Evolutionary conservation across 1,140 invertebrate species (phyloP), one percentile per base, ranked within the genome.

Genomic region (Caenorhabditis remanei): DNA sequence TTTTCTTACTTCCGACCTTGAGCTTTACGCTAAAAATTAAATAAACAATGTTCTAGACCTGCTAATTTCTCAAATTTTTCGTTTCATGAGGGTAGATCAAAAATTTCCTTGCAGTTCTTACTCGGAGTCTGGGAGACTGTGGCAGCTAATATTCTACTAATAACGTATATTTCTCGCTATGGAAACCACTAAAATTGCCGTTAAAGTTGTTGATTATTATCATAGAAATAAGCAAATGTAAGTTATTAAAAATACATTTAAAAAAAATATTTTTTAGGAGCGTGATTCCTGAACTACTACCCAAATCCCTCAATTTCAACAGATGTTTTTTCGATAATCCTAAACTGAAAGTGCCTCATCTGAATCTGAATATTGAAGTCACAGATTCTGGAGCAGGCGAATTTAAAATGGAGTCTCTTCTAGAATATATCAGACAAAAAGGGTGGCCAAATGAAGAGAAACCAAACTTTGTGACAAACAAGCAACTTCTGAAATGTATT

Each of bases 401-500:
- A 43, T 5, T 16, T 2, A 5, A 67, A 16, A 67, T 67, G 65
- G 65, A 43, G 16, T 67, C 65, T 4, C 19, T 67, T 14, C 41
- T 67, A 8, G 41, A 67, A 14, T 67, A 67, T 43, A 43, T 67
- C 14, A 9, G 65, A 24, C 65, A 43, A 19, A 67, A 16, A 43
- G 3, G 8, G 2, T 67, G 40, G 13, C 11, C 8, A 13, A 4
- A 43, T 9, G 24, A 40, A 8, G 14, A 5, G 4, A 41, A 67
- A 46, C 65, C 65, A 7, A 9, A 67, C 21, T 67, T 67, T 67
- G 65, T 67, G 41, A 67, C 65, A 13, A 67, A 41, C 16, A 67
- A 43, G 41, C 32, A 67, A 7, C 13, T 67, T 41, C 19, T 67
- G 58, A 32, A 32, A 9, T 32, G 6, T 8, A 43, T 46, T 2